phyloP scores from a whole-genome alignment of 2,113 vertebrate genomes.

The Nyctereutes procyonoides region DNA sequence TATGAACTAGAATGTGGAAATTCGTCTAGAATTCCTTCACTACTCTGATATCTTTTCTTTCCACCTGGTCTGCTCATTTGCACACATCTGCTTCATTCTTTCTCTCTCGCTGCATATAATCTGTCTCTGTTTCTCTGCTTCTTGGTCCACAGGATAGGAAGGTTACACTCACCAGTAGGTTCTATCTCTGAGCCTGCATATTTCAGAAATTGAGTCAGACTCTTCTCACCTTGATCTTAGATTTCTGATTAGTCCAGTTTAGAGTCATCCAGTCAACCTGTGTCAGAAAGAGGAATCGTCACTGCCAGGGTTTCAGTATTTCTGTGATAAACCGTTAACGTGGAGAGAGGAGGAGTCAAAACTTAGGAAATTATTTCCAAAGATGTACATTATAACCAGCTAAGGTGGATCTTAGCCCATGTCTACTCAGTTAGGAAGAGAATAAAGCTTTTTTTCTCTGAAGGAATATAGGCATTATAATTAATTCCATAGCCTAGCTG shows the following conservation, averaged over 20 bases:
- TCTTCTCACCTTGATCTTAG: neutral
- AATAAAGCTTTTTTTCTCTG: neutral
- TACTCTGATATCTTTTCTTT: neutral
- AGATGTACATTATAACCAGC: neutral
- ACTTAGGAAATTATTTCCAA: slow-evolving; percentile 24
- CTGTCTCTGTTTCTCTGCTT: neutral
- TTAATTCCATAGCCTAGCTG: neutral
- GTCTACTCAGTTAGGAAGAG: neutral
- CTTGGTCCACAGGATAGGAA: neutral
- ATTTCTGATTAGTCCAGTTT: neutral
- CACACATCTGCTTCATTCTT: neutral
- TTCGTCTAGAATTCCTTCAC: neutral
- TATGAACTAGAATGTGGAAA: neutral
- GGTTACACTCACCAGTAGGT: neutral
- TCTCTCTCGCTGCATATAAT: neutral
- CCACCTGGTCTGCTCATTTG: neutral
- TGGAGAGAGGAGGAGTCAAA: neutral
- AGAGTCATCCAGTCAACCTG: neutral
- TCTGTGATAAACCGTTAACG: neutral
- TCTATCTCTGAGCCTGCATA: neutral
- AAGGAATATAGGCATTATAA: neutral
- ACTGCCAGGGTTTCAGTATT: neutral
- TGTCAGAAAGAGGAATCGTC: neutral
- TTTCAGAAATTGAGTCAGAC: neutral
- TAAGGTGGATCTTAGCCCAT: neutral